A percentile compares a stretch with the other conserved stretches of the same genome.
phyloP scores from a whole-genome alignment of 2,888 invertebrate species.

The Drosophila infuscata region DNA sequence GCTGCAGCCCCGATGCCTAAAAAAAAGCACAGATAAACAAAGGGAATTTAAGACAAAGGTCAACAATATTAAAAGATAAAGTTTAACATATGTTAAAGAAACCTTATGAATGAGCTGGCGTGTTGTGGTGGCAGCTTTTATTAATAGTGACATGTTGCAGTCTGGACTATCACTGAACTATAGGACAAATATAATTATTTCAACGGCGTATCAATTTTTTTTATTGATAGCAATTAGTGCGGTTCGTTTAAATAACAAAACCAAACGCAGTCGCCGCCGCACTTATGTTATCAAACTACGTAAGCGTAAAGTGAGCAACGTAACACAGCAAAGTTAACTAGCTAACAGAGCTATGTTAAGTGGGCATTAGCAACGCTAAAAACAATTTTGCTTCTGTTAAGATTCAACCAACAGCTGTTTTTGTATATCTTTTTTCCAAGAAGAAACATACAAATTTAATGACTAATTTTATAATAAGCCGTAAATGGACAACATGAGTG shows the following conservation, averaged over 20 bases:
- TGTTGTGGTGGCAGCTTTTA: constrained; percentile 57
- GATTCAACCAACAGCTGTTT: constrained; percentile 48
- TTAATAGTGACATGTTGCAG: constrained; percentile 66
- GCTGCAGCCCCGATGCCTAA: constrained; percentile 39
- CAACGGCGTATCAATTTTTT: constrained; percentile 13
- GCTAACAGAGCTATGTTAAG: constrained; percentile 1
- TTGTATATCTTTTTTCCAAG: constrained; percentile 20
- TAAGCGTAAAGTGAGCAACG: constrained; percentile 18
- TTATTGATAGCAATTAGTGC: constrained; percentile 30
- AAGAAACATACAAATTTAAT: constrained; percentile 28
- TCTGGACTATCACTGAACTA: constrained; percentile 13
- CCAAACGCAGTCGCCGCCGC: constrained; percentile 36
- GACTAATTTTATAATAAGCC: constrained; percentile 2
- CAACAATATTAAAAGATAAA: constrained; percentile 16
- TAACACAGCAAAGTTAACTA: constrained; percentile 20
- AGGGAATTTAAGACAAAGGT: constrained; percentile 54
- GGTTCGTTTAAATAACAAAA: constrained; percentile 54
- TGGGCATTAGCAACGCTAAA: neutral
- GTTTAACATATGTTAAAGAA: constrained; percentile 54
- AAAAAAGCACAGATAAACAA: constrained; percentile 48
- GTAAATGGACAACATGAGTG: constrained; percentile 45
- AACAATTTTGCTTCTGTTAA: neutral
- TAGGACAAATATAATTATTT: constrained; percentile 25
- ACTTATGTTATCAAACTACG: constrained; percentile 2
- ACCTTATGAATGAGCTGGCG: constrained; percentile 74